phyloP scores from a whole-genome alignment of 2,888 invertebrate species.

The Abscondita cerata region DNA sequence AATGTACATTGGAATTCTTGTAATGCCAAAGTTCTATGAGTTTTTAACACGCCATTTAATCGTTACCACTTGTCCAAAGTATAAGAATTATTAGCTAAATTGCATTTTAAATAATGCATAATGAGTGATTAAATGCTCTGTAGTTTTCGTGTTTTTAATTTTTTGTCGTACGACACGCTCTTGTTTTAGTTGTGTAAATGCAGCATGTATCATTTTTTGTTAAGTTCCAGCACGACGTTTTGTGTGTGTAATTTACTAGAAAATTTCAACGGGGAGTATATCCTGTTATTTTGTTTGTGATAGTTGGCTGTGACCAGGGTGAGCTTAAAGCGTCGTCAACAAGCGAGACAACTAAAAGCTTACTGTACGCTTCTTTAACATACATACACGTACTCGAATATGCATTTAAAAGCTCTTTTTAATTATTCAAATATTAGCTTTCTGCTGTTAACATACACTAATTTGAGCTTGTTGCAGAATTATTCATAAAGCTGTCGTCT shows the following conservation, averaged over 20 bases:
- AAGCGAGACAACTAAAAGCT: conserved; percentile 35
- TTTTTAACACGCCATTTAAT: conserved; percentile 15
- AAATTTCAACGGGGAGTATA: conserved; percentile 37
- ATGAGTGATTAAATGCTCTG: too few relatives aligned
- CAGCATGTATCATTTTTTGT: too few relatives aligned
- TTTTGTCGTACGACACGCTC: too few relatives aligned
- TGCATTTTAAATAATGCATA: too few relatives aligned
- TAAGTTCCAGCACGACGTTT: conserved; percentile 1
- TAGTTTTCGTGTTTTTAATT: too few relatives aligned
- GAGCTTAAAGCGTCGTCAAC: conserved; percentile 38
- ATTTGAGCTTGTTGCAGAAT: neutral
- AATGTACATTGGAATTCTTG: neutral
- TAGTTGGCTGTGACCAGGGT: conserved; percentile 37
- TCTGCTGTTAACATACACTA: conserved; percentile 2
- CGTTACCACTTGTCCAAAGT: conserved; percentile 10
- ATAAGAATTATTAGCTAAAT: too few relatives aligned
- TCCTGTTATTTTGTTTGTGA: conserved; percentile 39
- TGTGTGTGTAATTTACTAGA: conserved; percentile 40
- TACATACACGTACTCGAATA: conserved; percentile 28
- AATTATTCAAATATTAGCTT: conserved; percentile 30
- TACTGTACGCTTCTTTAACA: conserved; percentile 32
- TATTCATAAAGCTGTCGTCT: neutral
- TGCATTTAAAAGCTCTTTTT: conserved; percentile 33
- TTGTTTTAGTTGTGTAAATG: too few relatives aligned
- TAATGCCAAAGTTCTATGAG: neutral